Evolutionary conservation across 2,113 vertebrate species (phyloP), one percentile per base, ranked within the genome.

Genomic region (Aptenodytes forsteri): DNA sequence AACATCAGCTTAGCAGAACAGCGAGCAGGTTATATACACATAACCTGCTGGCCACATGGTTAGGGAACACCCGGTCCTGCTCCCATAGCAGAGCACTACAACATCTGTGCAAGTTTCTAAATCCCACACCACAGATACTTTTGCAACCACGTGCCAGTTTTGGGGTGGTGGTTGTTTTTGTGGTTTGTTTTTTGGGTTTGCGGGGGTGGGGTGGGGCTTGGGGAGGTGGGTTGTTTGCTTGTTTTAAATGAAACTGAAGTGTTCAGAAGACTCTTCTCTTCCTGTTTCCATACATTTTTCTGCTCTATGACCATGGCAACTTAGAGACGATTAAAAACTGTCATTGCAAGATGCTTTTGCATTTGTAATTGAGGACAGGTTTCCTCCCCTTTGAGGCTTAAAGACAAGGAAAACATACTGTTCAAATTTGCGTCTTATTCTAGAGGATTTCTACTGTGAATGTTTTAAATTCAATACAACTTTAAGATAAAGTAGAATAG

Each of bases 41-140:
- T 5, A 6, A 21, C 13, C 27, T 50, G 69, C 12, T 26, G 55
- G 55, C 64, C 36, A 16, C 1, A 1, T 40, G 40, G 23, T 0
- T 9, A 36, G 30, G 55, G 11, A 36, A 67, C 42, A 66, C 5
- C 1, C 0, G 0, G 7, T 29, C 27, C 50, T 49, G 34, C 18
- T 22, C 10, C 26, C 46, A 23, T 1, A 55, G 46, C 46, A 40
- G 44, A 52, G 65, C 75, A 15, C 54, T 4, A 4, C 19, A 34
- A 10, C 50, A 42, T 2, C 77, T 36, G 4, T 1, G 10, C 12
- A 23, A 3, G 1, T 10, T n/a, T 11, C 44, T 62, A 83, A 76
- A 80, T 1, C 49, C 49, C 80, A 89, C 38, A 34, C 5, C 21
- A 4, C 34, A 3, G 14, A 0, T 4, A 18, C 26, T 65, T 14